A percentile compares a stretch with the other conserved stretches of the same genome.
Evolutionary conservation across 2,113 vertebrate genomes (phyloP).

Genomic region (Bubalus kerabau): DNA sequence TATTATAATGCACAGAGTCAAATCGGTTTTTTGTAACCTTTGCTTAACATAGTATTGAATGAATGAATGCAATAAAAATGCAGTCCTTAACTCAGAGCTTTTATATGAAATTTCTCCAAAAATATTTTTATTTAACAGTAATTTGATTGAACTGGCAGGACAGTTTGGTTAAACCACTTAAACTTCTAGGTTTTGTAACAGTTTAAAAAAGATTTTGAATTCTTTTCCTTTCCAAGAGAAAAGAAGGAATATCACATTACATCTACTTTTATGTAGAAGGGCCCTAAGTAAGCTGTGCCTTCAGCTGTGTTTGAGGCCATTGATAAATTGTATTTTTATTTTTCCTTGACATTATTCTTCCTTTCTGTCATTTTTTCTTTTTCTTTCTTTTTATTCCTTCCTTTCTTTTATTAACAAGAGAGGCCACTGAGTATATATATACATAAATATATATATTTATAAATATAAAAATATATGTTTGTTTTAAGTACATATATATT

Average conservation of each 20-base stretch:
- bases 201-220: neutral
- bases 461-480: too few relatives aligned
- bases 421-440: neutral
- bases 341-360: neutral
- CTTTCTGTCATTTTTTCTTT: neutral
- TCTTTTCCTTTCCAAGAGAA: neutral
- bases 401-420: constrained; percentile 14
- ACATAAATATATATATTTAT: too few relatives aligned
- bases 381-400: neutral
- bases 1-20: neutral
- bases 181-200: neutral
- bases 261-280: neutral
- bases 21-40: neutral
- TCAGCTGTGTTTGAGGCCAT: neutral
- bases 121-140: neutral
- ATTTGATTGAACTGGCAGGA: constrained; percentile 26
- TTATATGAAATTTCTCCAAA: constrained; percentile 35
- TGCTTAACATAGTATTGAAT: neutral
- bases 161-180: constrained; percentile 11
- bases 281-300: neutral
- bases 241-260: neutral
- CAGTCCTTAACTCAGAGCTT: neutral
- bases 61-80: constrained; percentile 19
- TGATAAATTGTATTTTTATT: neutral
- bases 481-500: too few relatives aligned